Evolutionary conservation across 2,797 vertebrate species (phyloP).

Genomic region (Lithobates sylvaticus): DNA sequence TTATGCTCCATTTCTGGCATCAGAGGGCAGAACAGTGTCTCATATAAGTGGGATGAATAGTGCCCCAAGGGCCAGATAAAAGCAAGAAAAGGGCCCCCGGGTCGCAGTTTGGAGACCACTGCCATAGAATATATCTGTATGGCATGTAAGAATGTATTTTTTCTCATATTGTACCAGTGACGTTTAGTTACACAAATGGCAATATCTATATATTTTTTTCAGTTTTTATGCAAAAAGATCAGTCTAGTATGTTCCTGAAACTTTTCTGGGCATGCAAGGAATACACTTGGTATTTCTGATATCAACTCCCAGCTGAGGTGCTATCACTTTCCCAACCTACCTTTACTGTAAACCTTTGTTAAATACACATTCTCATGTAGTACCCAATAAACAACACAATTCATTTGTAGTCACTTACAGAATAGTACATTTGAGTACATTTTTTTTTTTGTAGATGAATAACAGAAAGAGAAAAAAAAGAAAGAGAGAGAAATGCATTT

Average conservation of each 20-base stretch:
- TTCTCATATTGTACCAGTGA: too few relatives aligned
- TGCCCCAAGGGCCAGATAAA: too few relatives aligned
- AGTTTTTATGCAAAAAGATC: too few relatives aligned
- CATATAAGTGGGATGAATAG: too few relatives aligned
- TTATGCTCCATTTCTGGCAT: too few relatives aligned
- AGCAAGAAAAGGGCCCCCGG: too few relatives aligned
- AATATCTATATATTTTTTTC: not conserved
- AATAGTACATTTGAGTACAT: not conserved
- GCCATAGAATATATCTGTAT: too few relatives aligned
- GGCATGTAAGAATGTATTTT: too few relatives aligned
- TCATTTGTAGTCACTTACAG: conserved; percentile 14
- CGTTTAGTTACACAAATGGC: too few relatives aligned
- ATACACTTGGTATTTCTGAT: not conserved
- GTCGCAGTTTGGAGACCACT: too few relatives aligned
- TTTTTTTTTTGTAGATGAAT: conserved; percentile 19
- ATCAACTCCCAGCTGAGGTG: not conserved
- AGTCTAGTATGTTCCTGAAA: not conserved
- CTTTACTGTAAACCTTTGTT: not conserved
- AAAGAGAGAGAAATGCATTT: conserved; percentile 10
- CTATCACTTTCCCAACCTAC: not conserved
- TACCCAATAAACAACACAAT: conserved; percentile 8
- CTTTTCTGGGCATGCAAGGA: too few relatives aligned
- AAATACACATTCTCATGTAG: not conserved
- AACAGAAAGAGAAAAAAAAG: not conserved
- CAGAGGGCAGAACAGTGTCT: too few relatives aligned